Percentiles rank a stretch among this genome's conserved stretches.
phyloP scores from a whole-genome alignment of 2,797 vertebrate genomes.

The Tragopan temminckii region DNA sequence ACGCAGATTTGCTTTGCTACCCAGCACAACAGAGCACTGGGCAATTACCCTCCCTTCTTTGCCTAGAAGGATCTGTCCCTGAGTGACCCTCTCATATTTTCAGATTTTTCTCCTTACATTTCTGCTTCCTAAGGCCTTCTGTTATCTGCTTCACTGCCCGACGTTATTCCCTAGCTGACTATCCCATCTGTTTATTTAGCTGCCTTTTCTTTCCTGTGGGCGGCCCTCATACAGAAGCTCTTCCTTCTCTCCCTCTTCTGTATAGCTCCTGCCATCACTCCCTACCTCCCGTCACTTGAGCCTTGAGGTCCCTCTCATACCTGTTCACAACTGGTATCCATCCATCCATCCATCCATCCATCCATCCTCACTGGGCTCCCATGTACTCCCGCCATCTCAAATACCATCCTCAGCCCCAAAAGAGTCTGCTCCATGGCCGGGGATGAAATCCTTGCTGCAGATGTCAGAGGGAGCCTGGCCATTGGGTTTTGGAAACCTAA shows the following conservation, averaged over 20 bases:
- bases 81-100: not conserved
- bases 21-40: not conserved
- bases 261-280: not conserved
- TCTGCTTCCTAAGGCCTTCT: conserved; percentile 44
- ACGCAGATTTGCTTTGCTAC: not conserved
- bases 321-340: accelerated
- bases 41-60: conserved; percentile 22
- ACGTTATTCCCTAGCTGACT: not conserved
- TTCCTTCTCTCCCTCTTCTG: not conserved
- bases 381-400: no score
- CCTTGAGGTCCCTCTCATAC: not conserved
- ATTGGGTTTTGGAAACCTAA: not conserved
- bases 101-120: not conserved
- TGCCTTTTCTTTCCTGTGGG: not conserved
- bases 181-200: not conserved
- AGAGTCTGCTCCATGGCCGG: not conserved
- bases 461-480: not conserved
- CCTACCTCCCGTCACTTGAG: not conserved
- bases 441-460: not conserved
- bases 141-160: conserved; percentile 11
- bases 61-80: conserved; percentile 12
- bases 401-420: not conserved
- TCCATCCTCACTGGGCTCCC: no score
- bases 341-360: not conserved
- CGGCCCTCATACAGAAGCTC: not conserved